A percentile compares a stretch with the other conserved stretches of the same genome.
These are phyloP conservation scores for Sanderia malayensis DNA, from an alignment of 30 jellyfish, hydroid and myxozoan species.

Conservation along the genomic window DNA sequence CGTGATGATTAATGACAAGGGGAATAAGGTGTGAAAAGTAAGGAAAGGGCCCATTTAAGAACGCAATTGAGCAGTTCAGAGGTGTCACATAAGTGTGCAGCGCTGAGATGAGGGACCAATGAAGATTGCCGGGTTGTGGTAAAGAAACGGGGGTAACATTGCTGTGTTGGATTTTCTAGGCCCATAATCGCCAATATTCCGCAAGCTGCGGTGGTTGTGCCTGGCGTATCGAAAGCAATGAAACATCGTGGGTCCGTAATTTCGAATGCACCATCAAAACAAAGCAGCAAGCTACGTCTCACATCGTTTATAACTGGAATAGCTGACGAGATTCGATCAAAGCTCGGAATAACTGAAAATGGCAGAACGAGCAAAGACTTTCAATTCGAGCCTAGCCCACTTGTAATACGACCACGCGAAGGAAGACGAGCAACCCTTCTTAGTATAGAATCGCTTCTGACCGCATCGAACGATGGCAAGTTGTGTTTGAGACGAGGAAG, in stretches of 20 bases:
- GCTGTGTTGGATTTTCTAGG: too few relatives aligned
- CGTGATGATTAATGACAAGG: too few relatives aligned
- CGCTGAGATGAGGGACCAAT: too few relatives aligned
- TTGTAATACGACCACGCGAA: constrained; percentile 45
- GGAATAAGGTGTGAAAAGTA: too few relatives aligned
- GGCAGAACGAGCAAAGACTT: constrained; percentile 7
- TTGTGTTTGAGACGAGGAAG: constrained; percentile 42
- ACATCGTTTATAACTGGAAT: constrained; percentile 51
- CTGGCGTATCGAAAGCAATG: constrained; percentile 36
- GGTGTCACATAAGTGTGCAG: too few relatives aligned
- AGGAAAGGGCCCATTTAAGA: too few relatives aligned
- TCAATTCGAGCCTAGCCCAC: constrained; percentile 41
- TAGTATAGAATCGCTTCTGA: constrained; percentile 56
- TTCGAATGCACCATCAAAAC: constrained; percentile 39
- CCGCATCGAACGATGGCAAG: constrained; percentile 58
- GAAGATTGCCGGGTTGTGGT: too few relatives aligned
- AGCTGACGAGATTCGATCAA: constrained; percentile 52
- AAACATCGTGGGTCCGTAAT: constrained; percentile 58
- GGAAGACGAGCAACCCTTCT: constrained; percentile 64
- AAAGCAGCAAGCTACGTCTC: constrained; percentile 35
- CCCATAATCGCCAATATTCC: constrained; percentile 50
- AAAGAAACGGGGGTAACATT: too few relatives aligned
- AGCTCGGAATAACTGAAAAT: constrained; percentile 17
- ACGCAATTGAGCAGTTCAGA: too few relatives aligned
- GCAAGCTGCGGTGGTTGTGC: constrained; percentile 54